Evolutionary conservation across 2,113 vertebrate genomes (phyloP).

Genomic region (Raja brachyura): DNA sequence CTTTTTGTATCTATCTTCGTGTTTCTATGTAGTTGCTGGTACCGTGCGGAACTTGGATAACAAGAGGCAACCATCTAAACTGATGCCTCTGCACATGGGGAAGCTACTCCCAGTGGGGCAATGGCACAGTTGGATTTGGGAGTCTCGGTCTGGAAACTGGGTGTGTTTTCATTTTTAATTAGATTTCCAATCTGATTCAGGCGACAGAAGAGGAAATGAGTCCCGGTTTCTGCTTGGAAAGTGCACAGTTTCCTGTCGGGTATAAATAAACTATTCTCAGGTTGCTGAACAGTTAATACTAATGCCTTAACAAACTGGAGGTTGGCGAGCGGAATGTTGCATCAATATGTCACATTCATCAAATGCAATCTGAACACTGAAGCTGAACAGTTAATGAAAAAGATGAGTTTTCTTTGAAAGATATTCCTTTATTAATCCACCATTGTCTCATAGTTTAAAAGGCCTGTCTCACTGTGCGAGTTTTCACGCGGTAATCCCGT

Average conservation of each 20-base stretch:
- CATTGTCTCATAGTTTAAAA: background rate
- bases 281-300: background rate
- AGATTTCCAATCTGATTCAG: background rate
- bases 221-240: background rate
- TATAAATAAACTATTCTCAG: slow-evolving; percentile 11
- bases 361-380: background rate
- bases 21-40: background rate
- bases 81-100: background rate
- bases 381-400: background rate
- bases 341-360: background rate
- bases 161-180: slow-evolving; percentile 27
- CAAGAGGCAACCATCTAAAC: background rate
- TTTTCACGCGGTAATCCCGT: no score
- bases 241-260: background rate
- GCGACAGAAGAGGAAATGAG: background rate
- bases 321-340: background rate
- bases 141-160: background rate
- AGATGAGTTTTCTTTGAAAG: background rate
- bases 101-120: background rate
- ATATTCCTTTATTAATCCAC: background rate
- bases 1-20: no score
- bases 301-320: background rate
- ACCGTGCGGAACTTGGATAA: background rate
- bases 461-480: no score
- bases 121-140: background rate